A percentile compares a stretch with the other conserved stretches of the same genome.
Evolutionary conservation across 2,888 invertebrate species (phyloP).

Genomic region (Arctia plantaginis): DNA sequence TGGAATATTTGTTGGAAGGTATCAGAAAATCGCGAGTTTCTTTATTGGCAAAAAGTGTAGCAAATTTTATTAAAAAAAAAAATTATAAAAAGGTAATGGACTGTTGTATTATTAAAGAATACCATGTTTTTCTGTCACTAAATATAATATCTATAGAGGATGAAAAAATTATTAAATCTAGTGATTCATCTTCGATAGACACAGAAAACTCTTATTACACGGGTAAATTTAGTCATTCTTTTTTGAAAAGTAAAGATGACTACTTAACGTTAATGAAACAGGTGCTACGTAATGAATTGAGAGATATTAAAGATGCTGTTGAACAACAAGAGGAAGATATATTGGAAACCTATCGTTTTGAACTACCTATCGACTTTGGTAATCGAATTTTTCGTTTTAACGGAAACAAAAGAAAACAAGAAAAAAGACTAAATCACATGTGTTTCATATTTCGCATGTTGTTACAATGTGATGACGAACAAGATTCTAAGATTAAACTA

Average conservation of each 20-base stretch:
- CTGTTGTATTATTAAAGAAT: constrained; percentile 34
- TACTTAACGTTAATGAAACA: constrained; percentile 27
- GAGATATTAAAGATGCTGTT: not conserved
- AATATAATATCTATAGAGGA: constrained; percentile 16
- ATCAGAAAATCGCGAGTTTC: constrained; percentile 32
- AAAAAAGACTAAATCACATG: constrained; percentile 26
- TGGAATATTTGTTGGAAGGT: constrained; percentile 25
- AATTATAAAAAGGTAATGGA: constrained; percentile 34
- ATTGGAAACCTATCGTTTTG: constrained; percentile 25
- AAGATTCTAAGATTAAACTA: constrained; percentile 23
- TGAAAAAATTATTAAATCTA: not conserved
- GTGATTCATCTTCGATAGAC: not conserved
- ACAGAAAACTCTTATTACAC: constrained; percentile 6
- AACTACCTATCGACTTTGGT: constrained; percentile 38
- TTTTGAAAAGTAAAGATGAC: constrained; percentile 27
- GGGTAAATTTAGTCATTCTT: constrained; percentile 24
- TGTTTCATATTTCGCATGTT: constrained; percentile 27
- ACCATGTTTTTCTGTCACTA: constrained; percentile 35
- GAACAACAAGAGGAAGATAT: constrained; percentile 9
- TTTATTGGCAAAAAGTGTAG: constrained; percentile 33
- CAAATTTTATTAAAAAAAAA: constrained; percentile 33
- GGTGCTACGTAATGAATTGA: constrained; percentile 23
- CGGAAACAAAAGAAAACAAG: constrained; percentile 25
- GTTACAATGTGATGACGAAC: constrained; percentile 3
- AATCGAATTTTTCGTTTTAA: constrained; percentile 30